Base-by-base conservation (phyloP, 2,113 vertebrate genomes). In the Eolophus roseicapilla region DNA sequence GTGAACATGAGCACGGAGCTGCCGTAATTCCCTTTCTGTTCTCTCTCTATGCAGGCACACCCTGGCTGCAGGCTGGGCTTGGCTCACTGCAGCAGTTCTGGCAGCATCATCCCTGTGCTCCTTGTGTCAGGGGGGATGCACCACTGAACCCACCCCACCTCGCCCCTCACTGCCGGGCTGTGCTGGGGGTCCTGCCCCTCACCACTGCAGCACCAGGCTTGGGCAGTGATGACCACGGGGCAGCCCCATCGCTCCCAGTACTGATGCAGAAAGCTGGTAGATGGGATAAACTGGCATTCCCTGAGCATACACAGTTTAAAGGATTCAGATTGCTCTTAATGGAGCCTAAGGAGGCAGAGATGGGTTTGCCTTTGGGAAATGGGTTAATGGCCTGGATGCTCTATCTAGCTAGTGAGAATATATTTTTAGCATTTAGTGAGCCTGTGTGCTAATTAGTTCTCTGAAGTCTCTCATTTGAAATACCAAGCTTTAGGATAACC, bases 401-500 rank as follows among this genome's bases (percentile, higher is more conserved):
- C 27, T 50, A 11, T 59, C 80, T 31, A 91, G 41, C 27, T 47
- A 47, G 65, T 1, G 2, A 85, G 17, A 39, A 17, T 21, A 9
- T 5, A 81, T 55, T 90, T 76, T 88, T 64, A 86, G 68, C 81
- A 33, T 86, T 95, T 92, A 96, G 94, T 92, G 76, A 95, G 79
- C 12, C 43, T n/a, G 13, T 55, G 64, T n/a, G 67, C 35, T 92
- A 95, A 96, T 97, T 81, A 92, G 68, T 53, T 68, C 79, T 83
- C 88, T 70, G 85, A 92, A 94, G 64, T 52, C 43, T 68, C 75
- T 92, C 53, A 67, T 93, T 83, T 90, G 88, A 94, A 95, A 96
- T 74, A 55, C 4, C 37, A 64, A 55, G 90, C 75, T 86, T 86
- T 55, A 77, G 64, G 43, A 90, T 37, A 81, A 93, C n/a, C 35